Evolutionary conservation across 2,113 vertebrate genomes (phyloP), one percentile per base, ranked within the genome.

Genomic region (Pseudopodoces humilis): DNA sequence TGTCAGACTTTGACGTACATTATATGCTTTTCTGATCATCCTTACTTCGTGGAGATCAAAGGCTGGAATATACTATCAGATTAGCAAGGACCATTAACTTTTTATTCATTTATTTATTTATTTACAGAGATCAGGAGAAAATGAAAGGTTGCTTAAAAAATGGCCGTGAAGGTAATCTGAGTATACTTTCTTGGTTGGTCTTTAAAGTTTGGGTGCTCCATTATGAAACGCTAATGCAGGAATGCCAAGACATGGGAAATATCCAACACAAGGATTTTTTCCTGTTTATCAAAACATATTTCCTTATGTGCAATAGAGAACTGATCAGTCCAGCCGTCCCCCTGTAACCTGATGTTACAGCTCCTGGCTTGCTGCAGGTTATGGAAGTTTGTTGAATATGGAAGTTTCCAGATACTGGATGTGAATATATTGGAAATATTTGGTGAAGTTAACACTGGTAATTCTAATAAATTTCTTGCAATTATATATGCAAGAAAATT

Each of bases 1-100:
- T 90, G 83, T 88, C 88, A 78, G 62, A 37, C n/a, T 96, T 82
- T 94, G 91, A 87, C 81, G 63, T 56, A 41, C 41, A 50, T 83
- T 64, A 78, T 78, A 49, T 58, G 74, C 70, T 87, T 95, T 97
- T 77, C 69, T 95, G 86, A 68, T 95, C 31, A 13, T 52, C 67
- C 94, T 53, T 91, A 24, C 63, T 78, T 79, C 58, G 27, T 39
- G 41, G 69, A 93, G 58, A 95, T 95, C 77, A 97, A 96, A 96
- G 65, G 17, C 49, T 85, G 50, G 69, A 84, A 83, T 41, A 68
- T 25, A 22, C 50, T 47, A 30, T 24, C 33, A 62, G 83, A 93
- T 96, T 96, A 96, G 22, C 47, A 86, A 78, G 53, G 67, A 71
- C 56, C 23, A 47, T 46, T 70, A 68, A 52, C 28, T 21, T 16